These are phyloP conservation scores for Rhynchopsitta pachyrhyncha DNA, from an alignment of 2,113 vertebrate genomes.

Conservation along the genomic window DNA sequence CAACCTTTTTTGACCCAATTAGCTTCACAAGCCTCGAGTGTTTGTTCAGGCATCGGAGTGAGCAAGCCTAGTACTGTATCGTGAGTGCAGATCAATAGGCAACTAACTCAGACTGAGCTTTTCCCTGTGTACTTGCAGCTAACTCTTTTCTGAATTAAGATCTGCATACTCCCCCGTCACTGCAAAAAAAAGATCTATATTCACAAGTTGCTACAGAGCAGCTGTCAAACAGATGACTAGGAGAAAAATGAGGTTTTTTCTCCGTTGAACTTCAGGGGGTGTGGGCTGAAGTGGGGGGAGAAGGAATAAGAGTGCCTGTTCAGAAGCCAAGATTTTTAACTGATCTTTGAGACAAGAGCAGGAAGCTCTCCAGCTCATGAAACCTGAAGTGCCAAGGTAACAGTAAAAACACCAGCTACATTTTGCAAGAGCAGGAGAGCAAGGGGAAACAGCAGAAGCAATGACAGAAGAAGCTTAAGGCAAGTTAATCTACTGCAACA, in stretches of 20 bases:
- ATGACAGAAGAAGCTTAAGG: neutral
- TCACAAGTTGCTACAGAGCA: conserved; percentile 62
- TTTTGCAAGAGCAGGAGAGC: neutral
- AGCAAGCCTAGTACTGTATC: neutral
- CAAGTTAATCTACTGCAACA: neutral
- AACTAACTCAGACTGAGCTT: neutral
- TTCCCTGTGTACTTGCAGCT: conserved; percentile 1
- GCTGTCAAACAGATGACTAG: conserved; percentile 60
- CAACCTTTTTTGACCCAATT: neutral
- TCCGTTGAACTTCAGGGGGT: neutral
- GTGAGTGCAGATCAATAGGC: neutral
- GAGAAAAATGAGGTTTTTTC: conserved; percentile 12
- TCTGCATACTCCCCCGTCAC: conserved; percentile 55
- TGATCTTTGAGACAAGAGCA: conserved; percentile 1
- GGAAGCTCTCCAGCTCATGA: neutral
- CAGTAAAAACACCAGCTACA: neutral
- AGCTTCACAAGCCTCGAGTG: neutral
- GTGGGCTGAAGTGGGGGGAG: neutral
- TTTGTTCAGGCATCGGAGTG: neutral
- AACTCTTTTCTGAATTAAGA: conserved; percentile 60
- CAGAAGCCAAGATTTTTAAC: conserved; percentile 15
- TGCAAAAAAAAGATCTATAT: conserved; percentile 63
- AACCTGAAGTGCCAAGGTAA: neutral
- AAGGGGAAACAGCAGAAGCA: neutral
- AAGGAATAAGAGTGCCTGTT: neutral